phyloP scores from a whole-genome alignment of 2,888 invertebrate species.

The Alsophila aescularia region DNA sequence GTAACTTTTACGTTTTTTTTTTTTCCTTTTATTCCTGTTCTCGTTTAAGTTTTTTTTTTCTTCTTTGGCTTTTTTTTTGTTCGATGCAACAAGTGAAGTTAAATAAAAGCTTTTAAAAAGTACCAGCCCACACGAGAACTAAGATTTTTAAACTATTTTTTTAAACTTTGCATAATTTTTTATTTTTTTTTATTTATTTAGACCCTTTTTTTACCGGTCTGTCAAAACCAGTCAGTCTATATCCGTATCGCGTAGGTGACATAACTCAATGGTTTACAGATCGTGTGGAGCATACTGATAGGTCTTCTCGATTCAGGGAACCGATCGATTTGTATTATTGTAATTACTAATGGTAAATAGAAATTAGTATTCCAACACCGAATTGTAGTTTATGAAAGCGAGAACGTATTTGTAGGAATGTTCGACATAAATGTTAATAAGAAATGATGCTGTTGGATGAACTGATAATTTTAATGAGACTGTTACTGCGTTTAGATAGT shows the following conservation, averaged over 20 bases:
- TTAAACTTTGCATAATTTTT: no score
- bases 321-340: conserved; percentile 10
- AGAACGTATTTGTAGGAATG: conserved; percentile 14
- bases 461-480: conserved; percentile 21
- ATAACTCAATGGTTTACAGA: conserved; percentile 2
- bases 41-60: no score
- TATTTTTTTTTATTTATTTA: neutral
- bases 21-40: no score
- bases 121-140: no score
- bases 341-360: conserved; percentile 3
- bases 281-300: conserved; percentile 2
- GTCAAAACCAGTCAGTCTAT: neutral
- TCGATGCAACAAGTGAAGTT: no score
- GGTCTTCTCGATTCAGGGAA: conserved; percentile 1
- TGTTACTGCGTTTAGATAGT: conserved; percentile 29
- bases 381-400: neutral
- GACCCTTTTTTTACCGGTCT: neutral
- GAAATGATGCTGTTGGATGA: neutral
- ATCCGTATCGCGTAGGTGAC: neutral
- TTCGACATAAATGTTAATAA: conserved; percentile 28
- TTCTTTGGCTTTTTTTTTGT: no score
- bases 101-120: no score
- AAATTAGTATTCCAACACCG: conserved; percentile 6
- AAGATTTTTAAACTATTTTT: no score
- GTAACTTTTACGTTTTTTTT: no score